Evolutionary conservation across 2,113 vertebrate genomes (phyloP).

Genomic region (Hippotragus niger): DNA sequence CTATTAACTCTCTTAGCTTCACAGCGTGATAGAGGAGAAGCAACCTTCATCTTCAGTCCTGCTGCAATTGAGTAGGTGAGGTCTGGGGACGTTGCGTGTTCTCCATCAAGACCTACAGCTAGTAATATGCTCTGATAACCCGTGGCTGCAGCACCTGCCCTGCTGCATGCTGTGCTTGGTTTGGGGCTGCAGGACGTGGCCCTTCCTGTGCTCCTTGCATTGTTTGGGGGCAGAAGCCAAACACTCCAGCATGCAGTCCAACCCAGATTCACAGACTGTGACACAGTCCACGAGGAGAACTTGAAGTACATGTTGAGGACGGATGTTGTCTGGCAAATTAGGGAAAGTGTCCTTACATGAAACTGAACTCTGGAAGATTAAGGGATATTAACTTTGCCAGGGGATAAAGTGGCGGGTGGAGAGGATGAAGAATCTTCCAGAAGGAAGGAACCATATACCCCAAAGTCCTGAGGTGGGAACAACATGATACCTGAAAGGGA

Average conservation of each 20-base stretch:
- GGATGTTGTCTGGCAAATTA: not conserved
- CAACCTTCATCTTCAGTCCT: not conserved
- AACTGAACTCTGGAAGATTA: not conserved
- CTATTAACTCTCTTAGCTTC: not conserved
- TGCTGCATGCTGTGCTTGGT: not conserved
- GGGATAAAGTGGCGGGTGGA: not conserved
- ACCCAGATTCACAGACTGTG: not conserved
- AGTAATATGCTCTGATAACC: not conserved
- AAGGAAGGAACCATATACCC: not conserved
- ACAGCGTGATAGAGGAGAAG: not conserved
- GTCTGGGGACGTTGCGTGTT: accelerated
- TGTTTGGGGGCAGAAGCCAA: not conserved
- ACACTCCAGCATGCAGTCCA: not conserved
- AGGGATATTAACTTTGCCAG: not conserved
- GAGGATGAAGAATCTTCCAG: not conserved
- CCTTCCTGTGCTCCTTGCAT: not conserved
- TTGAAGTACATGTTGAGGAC: not conserved
- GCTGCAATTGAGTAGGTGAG: not conserved
- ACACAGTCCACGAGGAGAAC: not conserved
- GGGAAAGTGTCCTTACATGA: not conserved
- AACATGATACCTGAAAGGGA: not conserved
- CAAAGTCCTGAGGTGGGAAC: not conserved
- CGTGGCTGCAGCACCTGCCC: not conserved
- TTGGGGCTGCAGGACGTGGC: not conserved
- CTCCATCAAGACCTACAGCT: not conserved